Base-by-base conservation (phyloP, 2,797 vertebrate species). In the Helarctos malayanus region DNA sequence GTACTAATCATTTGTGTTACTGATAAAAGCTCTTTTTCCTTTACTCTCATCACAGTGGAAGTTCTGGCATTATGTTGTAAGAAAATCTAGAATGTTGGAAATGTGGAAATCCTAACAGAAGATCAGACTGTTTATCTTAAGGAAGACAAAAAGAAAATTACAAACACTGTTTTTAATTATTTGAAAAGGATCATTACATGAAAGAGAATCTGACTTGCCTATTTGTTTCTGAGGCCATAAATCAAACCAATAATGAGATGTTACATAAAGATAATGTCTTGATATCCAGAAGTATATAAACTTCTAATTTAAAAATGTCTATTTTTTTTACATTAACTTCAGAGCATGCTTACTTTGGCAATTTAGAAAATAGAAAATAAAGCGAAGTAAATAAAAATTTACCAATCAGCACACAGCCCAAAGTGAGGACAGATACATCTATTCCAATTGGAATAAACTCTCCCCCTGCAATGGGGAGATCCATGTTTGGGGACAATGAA, bases 291-390 rank as follows among this genome's bases (percentile, higher is more conserved):
- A 49, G 35, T 38, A 38, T 38, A 38, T 38, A 38, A 38, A 38
- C 35, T 38, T 38, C 35, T 38, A 89, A 89, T 68, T 61, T 23
- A 7, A 79, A 47, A 73, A 41, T 68, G 71, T 21, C 29, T 35
- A 65, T 7, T 45, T 89, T 85, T 71, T 71, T 81, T 61, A 52
- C 7, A 41, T 0, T 63, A 54, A 83, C 19, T 83, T 82, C 23
- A 54, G 2, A 47, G 29, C 3, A 75, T 75, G 29, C 5, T 54
- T 75, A 80, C 18, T 49, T 73, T 54, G 76, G n/a, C 63, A 76
- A 90, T 57, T 68, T 78, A 27, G 41, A 90, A 94, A 78, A 69
- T 78, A 75, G 1, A 75, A 47, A 78, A 89, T 63, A 87, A 93
- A 93, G 47, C 54, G 14, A 71, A 10, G 1, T 38, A 89, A 85